Evolutionary conservation across 2,888 invertebrate genomes (phyloP).

Genomic region (Amiota communis): DNA sequence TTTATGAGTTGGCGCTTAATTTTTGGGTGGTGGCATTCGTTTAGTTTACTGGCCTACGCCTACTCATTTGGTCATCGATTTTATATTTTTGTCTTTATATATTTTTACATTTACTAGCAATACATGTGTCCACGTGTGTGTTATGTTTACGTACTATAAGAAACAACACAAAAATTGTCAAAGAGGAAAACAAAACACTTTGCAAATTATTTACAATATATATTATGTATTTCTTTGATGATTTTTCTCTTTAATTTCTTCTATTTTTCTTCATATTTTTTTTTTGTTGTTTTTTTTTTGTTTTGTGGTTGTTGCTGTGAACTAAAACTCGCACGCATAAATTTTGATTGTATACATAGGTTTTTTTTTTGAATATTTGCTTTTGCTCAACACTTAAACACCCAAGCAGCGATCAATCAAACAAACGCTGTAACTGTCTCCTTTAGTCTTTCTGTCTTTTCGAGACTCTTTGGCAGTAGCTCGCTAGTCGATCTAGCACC

Average conservation of each 20-base stretch:
- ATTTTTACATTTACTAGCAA: background rate
- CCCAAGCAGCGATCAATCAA: slow-evolving; percentile 27
- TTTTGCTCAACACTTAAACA: slow-evolving; percentile 31
- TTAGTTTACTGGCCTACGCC: background rate
- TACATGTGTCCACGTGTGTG: background rate
- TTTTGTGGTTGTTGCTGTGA: too few species aligned
- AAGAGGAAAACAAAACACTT: background rate
- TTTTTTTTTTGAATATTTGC: slow-evolving; percentile 17
- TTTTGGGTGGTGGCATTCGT: slow-evolving; percentile 10
- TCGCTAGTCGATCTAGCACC: too few species aligned
- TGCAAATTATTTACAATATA: background rate
- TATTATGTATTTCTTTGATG: background rate
- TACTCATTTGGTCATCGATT: slow-evolving; percentile 11
- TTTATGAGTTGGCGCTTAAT: background rate
- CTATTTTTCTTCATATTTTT: too few species aligned
- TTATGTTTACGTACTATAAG: background rate
- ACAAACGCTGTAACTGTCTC: slow-evolving; percentile 17
- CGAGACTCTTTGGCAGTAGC: background rate
- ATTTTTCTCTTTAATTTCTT: background rate
- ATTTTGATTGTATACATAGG: background rate
- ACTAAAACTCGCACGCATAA: background rate
- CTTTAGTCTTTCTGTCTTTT: background rate
- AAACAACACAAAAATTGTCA: background rate
- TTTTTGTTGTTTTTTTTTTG: background rate
- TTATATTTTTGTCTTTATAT: background rate